Evolutionary conservation across 2,113 vertebrate genomes (phyloP), one percentile per base, ranked within the genome.

Genomic region (Salvator merianae): DNA sequence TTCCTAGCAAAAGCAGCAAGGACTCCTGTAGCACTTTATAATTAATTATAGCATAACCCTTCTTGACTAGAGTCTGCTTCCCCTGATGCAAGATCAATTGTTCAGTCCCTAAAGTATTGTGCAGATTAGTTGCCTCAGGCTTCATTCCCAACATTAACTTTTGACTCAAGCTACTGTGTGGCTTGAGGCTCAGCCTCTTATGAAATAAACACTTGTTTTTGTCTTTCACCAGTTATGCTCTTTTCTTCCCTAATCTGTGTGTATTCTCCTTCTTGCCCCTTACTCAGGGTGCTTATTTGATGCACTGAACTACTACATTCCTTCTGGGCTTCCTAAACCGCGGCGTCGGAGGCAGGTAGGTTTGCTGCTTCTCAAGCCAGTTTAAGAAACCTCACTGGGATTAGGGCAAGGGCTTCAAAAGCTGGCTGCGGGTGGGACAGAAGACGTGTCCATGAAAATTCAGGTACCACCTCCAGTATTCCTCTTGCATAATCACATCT

Each of bases 271-370:
- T 59, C 71, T 66, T 84, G 80, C 72, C 82, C 62, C 12, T 91
- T 79, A 81, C 53, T 5, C 90, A 96, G 96, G 91, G 84, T 96
- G 96, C 88, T 92, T 95, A 80, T 93, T 94, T 84, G 86, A 90
- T 3, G 88, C 55, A 0, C 69, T 87, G 84, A 77, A 6, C 69
- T 89, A 6, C 69, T 89, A 14, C 2, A 2, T 82, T 1, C 3
- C 47, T 0, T 81, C 77, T 0, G 63, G 87, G 69, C 84, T 50
- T 50, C 91, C 90, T 1, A 95, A 92, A 88, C 93, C 94, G 86
- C 93, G 96, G 87, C 93, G 85, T 88, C 93, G 96, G 94, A 95
- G 96, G 95, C 96, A 96, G 96, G 96, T 96, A 71, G 4, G 92
- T 91, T 89, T 85, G 83, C 82, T 88, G 7, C 83, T 70, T 82